Conservation (phyloP, 2,888 invertebrate species). For the Cataglyphis rosenhaueri region DNA sequence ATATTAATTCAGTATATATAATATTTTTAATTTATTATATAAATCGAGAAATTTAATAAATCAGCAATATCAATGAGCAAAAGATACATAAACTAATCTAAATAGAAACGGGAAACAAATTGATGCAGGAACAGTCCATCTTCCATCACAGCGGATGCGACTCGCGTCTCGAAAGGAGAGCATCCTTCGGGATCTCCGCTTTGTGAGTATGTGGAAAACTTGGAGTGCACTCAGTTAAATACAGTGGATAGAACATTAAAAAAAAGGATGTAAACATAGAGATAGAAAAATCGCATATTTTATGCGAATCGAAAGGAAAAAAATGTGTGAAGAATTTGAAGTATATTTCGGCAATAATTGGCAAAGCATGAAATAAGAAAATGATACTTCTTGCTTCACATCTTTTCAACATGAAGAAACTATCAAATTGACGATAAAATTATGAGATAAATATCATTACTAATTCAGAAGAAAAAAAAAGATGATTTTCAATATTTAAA, state of each 20-base stretch:
- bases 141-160: conserved; percentile 31
- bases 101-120: neutral
- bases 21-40: neutral
- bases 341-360: neutral
- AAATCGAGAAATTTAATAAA: neutral
- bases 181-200: conserved; percentile 41
- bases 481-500: conserved; percentile 10
- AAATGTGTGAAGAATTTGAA: neutral
- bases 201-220: neutral
- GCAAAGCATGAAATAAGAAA: neutral
- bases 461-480: neutral
- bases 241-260: conserved; percentile 13
- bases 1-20: conserved; percentile 1
- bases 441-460: neutral
- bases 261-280: neutral
- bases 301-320: neutral
- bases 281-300: neutral
- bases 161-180: conserved; percentile 70
- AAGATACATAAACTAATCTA: conserved; percentile 31
- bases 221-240: neutral
- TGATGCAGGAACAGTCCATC: conserved; percentile 19
- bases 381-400: neutral
- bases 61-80: conserved; percentile 3
- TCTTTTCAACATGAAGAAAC: neutral
- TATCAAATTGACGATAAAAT: neutral